phyloP scores from a whole-genome alignment of 2,113 vertebrate species.

The Zosterops japonicus region DNA sequence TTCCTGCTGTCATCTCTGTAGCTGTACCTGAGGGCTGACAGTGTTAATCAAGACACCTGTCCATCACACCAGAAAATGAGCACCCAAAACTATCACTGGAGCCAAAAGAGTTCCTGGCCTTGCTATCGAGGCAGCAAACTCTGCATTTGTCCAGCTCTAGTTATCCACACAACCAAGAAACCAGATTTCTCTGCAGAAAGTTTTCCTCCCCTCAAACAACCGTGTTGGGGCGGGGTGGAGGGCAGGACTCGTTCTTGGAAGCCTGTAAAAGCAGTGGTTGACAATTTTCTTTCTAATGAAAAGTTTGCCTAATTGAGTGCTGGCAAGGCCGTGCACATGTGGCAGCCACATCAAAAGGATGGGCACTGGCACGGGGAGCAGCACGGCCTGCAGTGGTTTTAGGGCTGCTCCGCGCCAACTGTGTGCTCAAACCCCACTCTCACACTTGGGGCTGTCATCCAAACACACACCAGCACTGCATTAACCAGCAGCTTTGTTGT shows the following conservation, averaged over 20 bases:
- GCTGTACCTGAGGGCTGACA: background rate
- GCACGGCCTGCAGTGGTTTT: background rate
- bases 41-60: background rate
- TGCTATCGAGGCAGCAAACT: background rate
- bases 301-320: background rate
- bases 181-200: background rate
- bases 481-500: background rate
- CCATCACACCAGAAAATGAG: background rate
- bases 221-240: background rate
- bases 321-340: background rate
- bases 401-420: background rate
- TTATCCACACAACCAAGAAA: background rate
- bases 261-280: background rate
- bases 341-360: constrained; percentile 56
- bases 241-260: background rate
- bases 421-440: background rate
- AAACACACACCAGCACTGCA: background rate
- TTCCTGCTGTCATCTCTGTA: background rate
- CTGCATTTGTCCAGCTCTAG: background rate
- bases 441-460: background rate
- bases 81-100: background rate
- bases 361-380: background rate
- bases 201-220: background rate
- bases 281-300: constrained; percentile 33
- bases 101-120: background rate